Evolutionary conservation across 2,888 invertebrate genomes (phyloP).

Genomic region (Dynastes maya): DNA sequence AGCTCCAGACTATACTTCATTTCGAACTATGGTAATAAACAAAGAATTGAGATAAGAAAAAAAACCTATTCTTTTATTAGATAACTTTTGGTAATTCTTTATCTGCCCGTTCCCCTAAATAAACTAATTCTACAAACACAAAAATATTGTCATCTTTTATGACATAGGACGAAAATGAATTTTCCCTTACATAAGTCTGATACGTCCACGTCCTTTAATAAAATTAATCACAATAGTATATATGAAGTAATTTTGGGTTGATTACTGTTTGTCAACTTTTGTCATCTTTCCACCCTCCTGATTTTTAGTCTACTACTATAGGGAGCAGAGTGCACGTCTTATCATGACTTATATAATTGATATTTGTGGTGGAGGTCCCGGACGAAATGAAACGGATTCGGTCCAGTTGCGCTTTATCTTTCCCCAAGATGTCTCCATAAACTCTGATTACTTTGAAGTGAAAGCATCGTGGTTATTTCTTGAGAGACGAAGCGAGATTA

Average conservation of each 20-base stretch:
- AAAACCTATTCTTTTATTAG: slow-evolving; percentile 8
- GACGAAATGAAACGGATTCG: slow-evolving; percentile 67
- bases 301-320: slow-evolving; percentile 34
- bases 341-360: slow-evolving; percentile 65
- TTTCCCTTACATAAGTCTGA: background rate
- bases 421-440: slow-evolving; percentile 69
- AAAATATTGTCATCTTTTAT: slow-evolving; percentile 10
- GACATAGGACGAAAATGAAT: background rate
- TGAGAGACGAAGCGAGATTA: slow-evolving; percentile 3
- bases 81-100: slow-evolving; percentile 7
- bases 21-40: background rate
- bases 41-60: background rate
- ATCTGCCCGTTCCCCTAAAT: background rate
- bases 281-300: slow-evolving; percentile 50
- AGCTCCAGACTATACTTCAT: background rate
- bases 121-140: background rate
- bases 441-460: slow-evolving; percentile 66
- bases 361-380: slow-evolving; percentile 67
- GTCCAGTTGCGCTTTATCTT: slow-evolving; percentile 69
- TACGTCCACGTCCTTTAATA: slow-evolving; percentile 36
- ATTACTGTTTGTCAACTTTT: slow-evolving; percentile 50
- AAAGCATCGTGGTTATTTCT: slow-evolving; percentile 38
- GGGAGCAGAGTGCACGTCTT: slow-evolving; percentile 47
- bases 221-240: slow-evolving; percentile 48
- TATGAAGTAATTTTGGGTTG: slow-evolving; percentile 47